A percentile compares a stretch with the other conserved stretches of the same genome.
Conservation (phyloP, 1,140 invertebrate genomes). For the Drosophila takahashii region DNA sequence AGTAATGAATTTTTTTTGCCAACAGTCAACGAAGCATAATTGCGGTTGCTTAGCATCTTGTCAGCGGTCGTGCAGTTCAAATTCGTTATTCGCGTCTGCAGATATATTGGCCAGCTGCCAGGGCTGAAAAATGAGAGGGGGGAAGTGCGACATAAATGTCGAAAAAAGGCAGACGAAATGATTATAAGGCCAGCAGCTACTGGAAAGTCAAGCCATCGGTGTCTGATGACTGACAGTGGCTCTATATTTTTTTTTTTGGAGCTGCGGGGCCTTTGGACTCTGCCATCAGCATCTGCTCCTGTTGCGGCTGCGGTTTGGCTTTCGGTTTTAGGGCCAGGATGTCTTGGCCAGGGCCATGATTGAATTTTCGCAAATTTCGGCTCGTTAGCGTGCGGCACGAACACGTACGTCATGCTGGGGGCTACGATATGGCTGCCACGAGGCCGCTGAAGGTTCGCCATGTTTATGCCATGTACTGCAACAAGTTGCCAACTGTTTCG, state of each 20-base stretch:
- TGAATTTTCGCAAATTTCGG: conserved; percentile 81
- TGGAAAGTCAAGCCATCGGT: conserved; percentile 8
- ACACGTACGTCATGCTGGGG: conserved; percentile 65
- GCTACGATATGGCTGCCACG: conserved; percentile 35
- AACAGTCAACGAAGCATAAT: conserved; percentile 61
- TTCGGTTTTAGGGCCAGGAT: conserved; percentile 15
- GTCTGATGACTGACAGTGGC: conserved; percentile 34
- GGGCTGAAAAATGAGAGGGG: conserved; percentile 56
- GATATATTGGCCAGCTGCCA: conserved; percentile 68
- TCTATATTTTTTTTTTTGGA: not conserved
- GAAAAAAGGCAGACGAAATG: conserved; percentile 56
- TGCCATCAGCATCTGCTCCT: conserved; percentile 11
- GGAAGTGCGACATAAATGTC: conserved; percentile 65
- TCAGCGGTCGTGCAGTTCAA: conserved; percentile 50
- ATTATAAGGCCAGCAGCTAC: conserved; percentile 50
- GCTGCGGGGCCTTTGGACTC: conserved; percentile 1
- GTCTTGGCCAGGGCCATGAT: conserved; percentile 58
- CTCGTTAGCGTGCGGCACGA: conserved; percentile 79
- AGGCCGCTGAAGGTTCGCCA: conserved; percentile 56
- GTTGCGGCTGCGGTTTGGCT: conserved; percentile 17
- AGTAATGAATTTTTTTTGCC: conserved; percentile 73
- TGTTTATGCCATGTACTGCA: conserved; percentile 61
- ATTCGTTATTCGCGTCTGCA: conserved; percentile 35
- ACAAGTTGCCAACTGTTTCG: conserved; percentile 69
- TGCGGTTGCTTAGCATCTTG: conserved; percentile 68